Base-by-base conservation (phyloP, 2,113 vertebrate genomes). In the Monopterus albus region DNA sequence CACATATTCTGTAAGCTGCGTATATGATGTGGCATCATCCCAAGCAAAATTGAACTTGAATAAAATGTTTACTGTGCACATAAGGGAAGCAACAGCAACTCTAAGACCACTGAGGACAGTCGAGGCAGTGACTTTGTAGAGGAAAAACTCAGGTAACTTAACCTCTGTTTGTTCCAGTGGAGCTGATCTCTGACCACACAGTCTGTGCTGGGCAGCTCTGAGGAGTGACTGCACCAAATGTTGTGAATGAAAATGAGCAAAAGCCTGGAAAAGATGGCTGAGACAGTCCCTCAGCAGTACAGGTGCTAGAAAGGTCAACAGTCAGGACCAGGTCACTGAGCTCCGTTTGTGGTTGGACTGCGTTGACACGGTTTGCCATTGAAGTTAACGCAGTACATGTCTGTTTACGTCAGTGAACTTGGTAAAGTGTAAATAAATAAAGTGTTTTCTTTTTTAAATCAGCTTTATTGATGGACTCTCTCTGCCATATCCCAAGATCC, bases 171-270 rank as follows among this genome's bases (percentile, higher is more conserved):
- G 33, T 57, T 81, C 20, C 28, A 18, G 29, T 13, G 33, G 42
- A 31, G 53, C 17, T 66, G 57, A 63, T 51, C 61, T 51, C 1
- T 40, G 29, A 9, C 23, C 45, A 15, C 29, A 7, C 17, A n/a
- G n/a, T n/a, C n/a, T 61, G 52, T 43, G 18, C 18, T 6, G 12
- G 28, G 15, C 57, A 21, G 31, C 58, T 55, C 49, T 31, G 56
- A 25, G 49, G 26, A 13, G 38, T 21, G 52, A 10, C 31, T 33
- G n/a, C 7, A 14, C 0, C 0, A 8, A 49, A 46, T 1, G 2
- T 10, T 18, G 9, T 49, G 50, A 81, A 55, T 61, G 17, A 71
- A 66, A 76, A 73, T 51, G 7, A 67, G 59, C 3, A 15, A 33
- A 56, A 35, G 47, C 64, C 11, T 52, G 59, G 45, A 20, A 17